Base-by-base conservation (phyloP, 2,888 invertebrate species). In the Platerodrilus igneus region DNA sequence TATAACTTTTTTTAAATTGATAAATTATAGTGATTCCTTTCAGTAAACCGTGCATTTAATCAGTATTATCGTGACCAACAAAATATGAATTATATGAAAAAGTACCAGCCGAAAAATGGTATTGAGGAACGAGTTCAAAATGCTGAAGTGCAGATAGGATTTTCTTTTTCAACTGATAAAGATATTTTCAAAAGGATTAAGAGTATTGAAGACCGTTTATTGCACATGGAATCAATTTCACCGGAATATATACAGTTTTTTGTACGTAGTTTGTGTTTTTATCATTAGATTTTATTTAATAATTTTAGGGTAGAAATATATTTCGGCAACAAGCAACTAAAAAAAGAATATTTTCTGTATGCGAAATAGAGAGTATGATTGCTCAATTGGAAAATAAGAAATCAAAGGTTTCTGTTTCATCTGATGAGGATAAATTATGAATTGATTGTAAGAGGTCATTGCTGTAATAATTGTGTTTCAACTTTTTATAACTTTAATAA, bases 171-270 rank as follows among this genome's bases (percentile, higher is more conserved):
- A 1, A 74, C 79, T 1, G 70, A 80, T 0, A 74, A 70, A 39
- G 79, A 82, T 60, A 69, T 89, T 18, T 85, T 82, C 57, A 67
- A 69, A 40, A 70, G 89, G 17, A 65, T 90, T 3, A 86, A 86
- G 64, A 69, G 68, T 1, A 73, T 89, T 55, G 90, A 91, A 64
- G 78, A 88, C 55, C 75, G 80, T 47, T 75, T 91, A 30, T 69
- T 86, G 4, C 70, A 77, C 44, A 65, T 90, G 40, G 84, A 90
- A 64, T 75, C 86, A 0, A 63, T 85, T 35, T 89, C 88, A 21
- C 89, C 89, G 0, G 90, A 90, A 64, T 90, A 90, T 59, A 76
- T 78, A 14, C 75, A 80, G 51, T 81, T 83, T 66, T 74, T 28
- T 15, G 17, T 17, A 3, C 18, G 16, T 10, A n/a, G 37, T 34